Evolutionary conservation across 2,113 vertebrate species (phyloP).

Genomic region (Microtus pennsylvanicus): DNA sequence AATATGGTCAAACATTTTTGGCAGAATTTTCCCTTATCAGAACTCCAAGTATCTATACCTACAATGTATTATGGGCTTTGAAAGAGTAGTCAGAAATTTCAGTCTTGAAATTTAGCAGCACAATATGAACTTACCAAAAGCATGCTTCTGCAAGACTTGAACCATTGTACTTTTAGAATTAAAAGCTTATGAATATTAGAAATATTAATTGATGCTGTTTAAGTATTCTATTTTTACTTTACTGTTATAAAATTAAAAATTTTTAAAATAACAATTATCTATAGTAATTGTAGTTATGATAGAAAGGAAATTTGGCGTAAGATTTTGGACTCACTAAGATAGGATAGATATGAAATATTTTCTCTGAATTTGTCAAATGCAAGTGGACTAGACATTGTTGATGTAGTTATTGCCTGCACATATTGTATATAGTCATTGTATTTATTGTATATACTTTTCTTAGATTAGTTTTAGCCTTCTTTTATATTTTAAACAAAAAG

Average conservation of each 20-base stretch:
- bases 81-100: neutral
- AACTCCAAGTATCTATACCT: neutral
- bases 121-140: neutral
- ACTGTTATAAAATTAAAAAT: neutral
- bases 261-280: neutral
- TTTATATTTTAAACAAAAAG: no score
- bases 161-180: neutral
- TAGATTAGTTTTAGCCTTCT: no score
- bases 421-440: no score
- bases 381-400: no score
- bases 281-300: neutral
- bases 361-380: no score
- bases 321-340: no score
- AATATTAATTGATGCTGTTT: neutral
- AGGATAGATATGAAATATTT: no score
- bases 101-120: slow-evolving; percentile 10
- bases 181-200: neutral
- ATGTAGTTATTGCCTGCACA: no score
- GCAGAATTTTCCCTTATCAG: neutral
- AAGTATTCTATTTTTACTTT: neutral
- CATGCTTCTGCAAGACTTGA: neutral
- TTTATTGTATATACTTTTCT: no score
- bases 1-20: neutral
- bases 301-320: no score
- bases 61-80: neutral